Percentiles rank a stretch among this genome's conserved stretches.
Conservation (phyloP, 2,888 invertebrate species). For the Sceliomorpha sp. region DNA sequence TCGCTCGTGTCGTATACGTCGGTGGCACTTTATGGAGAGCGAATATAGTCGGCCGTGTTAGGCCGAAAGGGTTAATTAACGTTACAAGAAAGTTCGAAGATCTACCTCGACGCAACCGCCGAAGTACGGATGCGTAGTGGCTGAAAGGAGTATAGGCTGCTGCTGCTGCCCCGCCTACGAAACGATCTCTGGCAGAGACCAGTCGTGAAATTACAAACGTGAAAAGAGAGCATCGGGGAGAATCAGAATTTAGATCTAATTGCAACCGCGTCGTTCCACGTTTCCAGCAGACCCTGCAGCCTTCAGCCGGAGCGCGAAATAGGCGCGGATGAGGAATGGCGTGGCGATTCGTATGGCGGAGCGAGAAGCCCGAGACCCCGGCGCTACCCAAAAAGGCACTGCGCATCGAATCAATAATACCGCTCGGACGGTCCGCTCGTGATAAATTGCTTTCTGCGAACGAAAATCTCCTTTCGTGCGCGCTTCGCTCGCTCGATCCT, state of each 20-base stretch:
- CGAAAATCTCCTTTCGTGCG: not conserved
- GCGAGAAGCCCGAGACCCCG: too few relatives aligned
- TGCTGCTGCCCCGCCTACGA: conserved; percentile 11
- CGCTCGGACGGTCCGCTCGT: conserved; percentile 1
- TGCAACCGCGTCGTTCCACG: conserved; percentile 4
- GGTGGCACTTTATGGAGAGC: too few relatives aligned
- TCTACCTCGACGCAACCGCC: too few relatives aligned
- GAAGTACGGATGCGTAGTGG: too few relatives aligned
- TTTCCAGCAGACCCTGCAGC: conserved; percentile 1
- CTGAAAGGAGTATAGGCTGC: too few relatives aligned
- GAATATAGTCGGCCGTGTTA: too few relatives aligned
- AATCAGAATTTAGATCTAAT: conserved; percentile 4
- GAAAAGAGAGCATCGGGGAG: not conserved
- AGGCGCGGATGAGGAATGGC: conserved; percentile 14
- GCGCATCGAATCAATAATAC: conserved; percentile 14
- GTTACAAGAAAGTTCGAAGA: too few relatives aligned
- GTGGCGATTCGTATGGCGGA: conserved; percentile 1
- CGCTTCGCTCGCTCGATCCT: too few relatives aligned
- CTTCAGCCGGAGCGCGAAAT: conserved; percentile 20
- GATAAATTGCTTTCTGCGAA: conserved; percentile 2
- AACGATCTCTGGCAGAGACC: conserved; percentile 5
- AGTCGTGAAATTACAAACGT: conserved; percentile 4
- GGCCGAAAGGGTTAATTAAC: too few relatives aligned
- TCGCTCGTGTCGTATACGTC: too few relatives aligned
- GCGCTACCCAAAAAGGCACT: conserved; percentile 5